phyloP scores from a whole-genome alignment of 2,888 invertebrate genomes.

The Drosophila histrio region DNA sequence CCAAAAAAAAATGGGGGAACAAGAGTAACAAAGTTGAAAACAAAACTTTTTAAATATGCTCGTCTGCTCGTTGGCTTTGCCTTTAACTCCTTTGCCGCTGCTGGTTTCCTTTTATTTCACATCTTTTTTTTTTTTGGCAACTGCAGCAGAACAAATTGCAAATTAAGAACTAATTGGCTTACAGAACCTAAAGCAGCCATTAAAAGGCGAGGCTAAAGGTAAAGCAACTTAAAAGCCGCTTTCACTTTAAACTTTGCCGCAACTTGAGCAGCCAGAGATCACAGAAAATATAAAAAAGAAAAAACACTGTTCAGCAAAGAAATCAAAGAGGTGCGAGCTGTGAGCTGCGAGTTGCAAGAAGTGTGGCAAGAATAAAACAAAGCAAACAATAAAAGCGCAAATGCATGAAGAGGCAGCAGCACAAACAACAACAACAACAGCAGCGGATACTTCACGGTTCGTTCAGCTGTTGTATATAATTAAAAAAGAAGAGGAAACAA shows the following conservation, averaged over 20 bases:
- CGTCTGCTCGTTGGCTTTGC: constrained; percentile 70
- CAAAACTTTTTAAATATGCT: constrained; percentile 78
- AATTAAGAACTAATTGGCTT: constrained; percentile 81
- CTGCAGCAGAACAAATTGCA: constrained; percentile 79
- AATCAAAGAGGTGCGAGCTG: constrained; percentile 49
- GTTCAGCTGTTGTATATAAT: constrained; percentile 64
- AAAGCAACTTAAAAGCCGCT: constrained; percentile 57
- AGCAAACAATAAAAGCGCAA: constrained; percentile 34
- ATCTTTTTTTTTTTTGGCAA: constrained; percentile 38
- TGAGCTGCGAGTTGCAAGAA: not conserved
- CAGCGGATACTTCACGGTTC: constrained; percentile 34
- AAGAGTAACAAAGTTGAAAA: constrained; percentile 61
- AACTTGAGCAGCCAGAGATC: constrained; percentile 63
- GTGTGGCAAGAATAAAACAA: constrained; percentile 14
- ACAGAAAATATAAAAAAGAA: constrained; percentile 30
- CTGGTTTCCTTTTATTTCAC: constrained; percentile 34
- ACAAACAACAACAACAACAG: constrained; percentile 27
- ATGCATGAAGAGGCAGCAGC: constrained; percentile 13
- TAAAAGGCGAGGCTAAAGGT: constrained; percentile 53
- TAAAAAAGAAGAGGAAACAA: constrained; percentile 66
- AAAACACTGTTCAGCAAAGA: constrained; percentile 28
- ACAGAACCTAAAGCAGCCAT: constrained; percentile 77
- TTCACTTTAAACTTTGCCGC: constrained; percentile 73
- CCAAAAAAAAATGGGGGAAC: constrained; percentile 14
- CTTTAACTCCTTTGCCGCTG: constrained; percentile 67